Base-by-base conservation (phyloP, 2,113 vertebrate species). In the Eretmochelys imbricata region DNA sequence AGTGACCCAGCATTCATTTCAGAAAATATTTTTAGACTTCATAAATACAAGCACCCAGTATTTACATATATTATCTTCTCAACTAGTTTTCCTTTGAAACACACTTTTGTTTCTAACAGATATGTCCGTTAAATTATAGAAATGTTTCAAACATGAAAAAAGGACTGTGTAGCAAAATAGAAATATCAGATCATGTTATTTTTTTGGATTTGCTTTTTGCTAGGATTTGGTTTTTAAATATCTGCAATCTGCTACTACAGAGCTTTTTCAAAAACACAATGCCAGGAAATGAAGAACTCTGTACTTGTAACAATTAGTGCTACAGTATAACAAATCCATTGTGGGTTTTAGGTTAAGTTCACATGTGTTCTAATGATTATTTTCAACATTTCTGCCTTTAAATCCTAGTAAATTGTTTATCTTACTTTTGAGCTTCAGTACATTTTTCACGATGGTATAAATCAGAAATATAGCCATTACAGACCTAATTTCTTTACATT, bases 41-140 rank as follows among this genome's bases (percentile, higher is more conserved):
- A 97, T 97, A 98, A 98, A 97, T 97, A 98, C 88, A 96, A 95
- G 95, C 88, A 96, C 89, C 94, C 95, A 92, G 90, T 97, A 98
- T 98, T 98, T 98, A 98, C 96, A 98, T 95, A 97, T 97, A 98
- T 98, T 96, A 97, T 95, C 91, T 89, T 85, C 93, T 96, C 96
- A 95, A 92, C 94, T 95, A 95, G 42, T 91, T 95, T 92, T 95
- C 46, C 88, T 93, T 98, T 96, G 91, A 97, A 54, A 38, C 94
- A 96, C 91, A 95, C 93, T 89, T 85, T 95, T 95, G 79, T 87
- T 96, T 96, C 91, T 96, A 96, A 94, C 92, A 96, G 92, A 95
- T 95, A 97, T 94, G 93, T 89, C 89, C 85, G 93, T 95, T 97
- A 97, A 97, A 97, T 98, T 96, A 97, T 88, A 97, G 29, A 96